These are phyloP conservation scores for Cenopis cana DNA, from an alignment of 2,888 invertebrate genomes.

Conservation along the genomic window DNA sequence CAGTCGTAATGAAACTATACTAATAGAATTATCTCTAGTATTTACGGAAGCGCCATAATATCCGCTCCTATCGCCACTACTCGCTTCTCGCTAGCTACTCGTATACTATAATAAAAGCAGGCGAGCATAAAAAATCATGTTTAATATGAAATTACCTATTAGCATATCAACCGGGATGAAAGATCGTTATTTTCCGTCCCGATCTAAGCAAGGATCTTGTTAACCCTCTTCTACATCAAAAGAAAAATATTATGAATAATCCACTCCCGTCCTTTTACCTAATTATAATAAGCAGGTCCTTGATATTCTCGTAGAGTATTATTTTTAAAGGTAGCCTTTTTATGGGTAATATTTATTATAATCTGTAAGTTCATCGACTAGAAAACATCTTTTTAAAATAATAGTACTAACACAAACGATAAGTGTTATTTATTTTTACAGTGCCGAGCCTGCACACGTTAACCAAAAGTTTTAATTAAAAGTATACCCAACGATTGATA, in stretches of 20 bases:
- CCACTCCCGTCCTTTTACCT: conserved; percentile 31
- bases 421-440: not conserved
- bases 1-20: too few relatives aligned
- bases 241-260: conserved; percentile 42
- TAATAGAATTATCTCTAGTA: not conserved
- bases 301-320: conserved; percentile 1
- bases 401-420: not conserved
- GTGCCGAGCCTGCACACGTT: not conserved
- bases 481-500: not conserved
- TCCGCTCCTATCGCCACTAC: not conserved
- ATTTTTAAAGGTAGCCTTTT: not conserved
- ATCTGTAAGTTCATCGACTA: too few relatives aligned
- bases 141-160: conserved; percentile 29
- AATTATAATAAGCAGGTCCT: conserved; percentile 34
- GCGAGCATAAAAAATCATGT: conserved; percentile 2
- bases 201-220: conserved; percentile 35
- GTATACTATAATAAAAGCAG: conserved; percentile 9
- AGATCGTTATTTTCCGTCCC: conserved; percentile 40
- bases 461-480: not conserved
- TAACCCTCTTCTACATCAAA: conserved; percentile 44
- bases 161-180: conserved; percentile 33
- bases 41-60: not conserved
- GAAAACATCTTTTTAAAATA: too few relatives aligned
- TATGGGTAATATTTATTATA: too few relatives aligned
- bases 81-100: conserved; percentile 1